These are phyloP conservation scores for Lepus europaeus DNA, from an alignment of 2,113 vertebrate genomes.

Conservation along the genomic window DNA sequence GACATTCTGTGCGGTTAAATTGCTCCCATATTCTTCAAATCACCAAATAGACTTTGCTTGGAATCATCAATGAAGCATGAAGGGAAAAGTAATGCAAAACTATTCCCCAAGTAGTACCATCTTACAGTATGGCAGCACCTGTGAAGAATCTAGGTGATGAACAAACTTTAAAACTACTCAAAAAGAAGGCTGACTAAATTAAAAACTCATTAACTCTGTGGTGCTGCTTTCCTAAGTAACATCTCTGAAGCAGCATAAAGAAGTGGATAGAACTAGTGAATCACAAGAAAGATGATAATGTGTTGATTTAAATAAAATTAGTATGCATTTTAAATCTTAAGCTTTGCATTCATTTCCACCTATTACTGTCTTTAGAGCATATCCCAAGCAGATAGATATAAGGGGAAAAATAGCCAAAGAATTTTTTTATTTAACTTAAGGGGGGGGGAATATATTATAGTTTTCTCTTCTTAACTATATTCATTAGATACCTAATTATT, in stretches of 20 bases:
- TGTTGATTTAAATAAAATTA: conserved; percentile 41
- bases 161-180: conserved; percentile 36
- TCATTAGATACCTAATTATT: neutral
- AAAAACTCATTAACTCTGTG: conserved; percentile 60
- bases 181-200: conserved; percentile 55
- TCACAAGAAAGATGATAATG: neutral
- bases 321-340: neutral
- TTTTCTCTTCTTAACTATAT: neutral
- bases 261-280: neutral
- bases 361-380: neutral
- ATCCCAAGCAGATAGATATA: neutral
- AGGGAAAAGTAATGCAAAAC: neutral
- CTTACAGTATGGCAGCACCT: conserved; percentile 51
- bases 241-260: conserved; percentile 43
- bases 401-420: neutral
- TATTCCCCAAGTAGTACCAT: neutral
- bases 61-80: conserved; percentile 34
- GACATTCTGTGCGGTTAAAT: neutral
- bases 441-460: neutral
- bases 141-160: conserved; percentile 54
- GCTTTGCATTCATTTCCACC: neutral
- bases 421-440: neutral
- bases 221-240: conserved; percentile 20
- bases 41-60: neutral
- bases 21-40: conserved; percentile 47